Evolutionary conservation across 2,797 vertebrate genomes (phyloP).

Genomic region (Coracias cyanogaster): DNA sequence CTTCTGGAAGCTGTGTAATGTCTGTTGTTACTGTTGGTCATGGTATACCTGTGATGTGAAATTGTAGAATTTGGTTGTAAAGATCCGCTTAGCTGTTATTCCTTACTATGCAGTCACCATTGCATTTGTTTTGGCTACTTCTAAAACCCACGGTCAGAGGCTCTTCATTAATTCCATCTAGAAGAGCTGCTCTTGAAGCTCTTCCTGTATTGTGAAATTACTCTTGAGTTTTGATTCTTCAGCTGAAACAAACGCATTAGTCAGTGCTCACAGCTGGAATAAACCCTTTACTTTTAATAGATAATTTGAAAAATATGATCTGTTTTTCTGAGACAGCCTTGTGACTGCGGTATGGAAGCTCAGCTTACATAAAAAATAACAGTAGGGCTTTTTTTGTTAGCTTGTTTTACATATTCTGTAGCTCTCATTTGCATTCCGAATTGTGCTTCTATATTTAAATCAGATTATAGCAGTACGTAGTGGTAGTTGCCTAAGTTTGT

Average conservation of each 20-base stretch:
- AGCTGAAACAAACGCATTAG: not conserved
- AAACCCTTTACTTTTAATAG: not conserved
- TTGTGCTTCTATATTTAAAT: not conserved
- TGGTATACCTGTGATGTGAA: not conserved
- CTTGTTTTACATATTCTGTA: not conserved
- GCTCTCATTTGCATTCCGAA: not conserved
- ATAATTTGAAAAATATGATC: not conserved
- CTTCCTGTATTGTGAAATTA: not conserved
- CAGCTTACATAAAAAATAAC: not conserved
- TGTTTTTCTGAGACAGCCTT: not conserved
- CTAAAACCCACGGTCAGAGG: not conserved
- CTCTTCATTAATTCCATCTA: not conserved
- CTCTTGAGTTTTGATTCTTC: not conserved
- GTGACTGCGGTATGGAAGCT: not conserved
- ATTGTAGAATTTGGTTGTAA: not conserved
- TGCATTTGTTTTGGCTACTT: not conserved
- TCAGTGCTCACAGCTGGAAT: not conserved
- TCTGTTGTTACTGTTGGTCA: not conserved
- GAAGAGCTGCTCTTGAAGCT: not conserved
- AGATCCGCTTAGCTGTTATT: not conserved
- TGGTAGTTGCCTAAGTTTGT: not conserved
- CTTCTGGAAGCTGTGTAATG: not conserved
- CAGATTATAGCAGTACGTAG: not conserved
- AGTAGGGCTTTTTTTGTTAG: not conserved
- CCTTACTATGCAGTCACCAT: not conserved